Evolutionary conservation across 1,140 invertebrate genomes (phyloP), one percentile per base, ranked within the genome.

Genomic region (Drosophila quadrilineata): DNA sequence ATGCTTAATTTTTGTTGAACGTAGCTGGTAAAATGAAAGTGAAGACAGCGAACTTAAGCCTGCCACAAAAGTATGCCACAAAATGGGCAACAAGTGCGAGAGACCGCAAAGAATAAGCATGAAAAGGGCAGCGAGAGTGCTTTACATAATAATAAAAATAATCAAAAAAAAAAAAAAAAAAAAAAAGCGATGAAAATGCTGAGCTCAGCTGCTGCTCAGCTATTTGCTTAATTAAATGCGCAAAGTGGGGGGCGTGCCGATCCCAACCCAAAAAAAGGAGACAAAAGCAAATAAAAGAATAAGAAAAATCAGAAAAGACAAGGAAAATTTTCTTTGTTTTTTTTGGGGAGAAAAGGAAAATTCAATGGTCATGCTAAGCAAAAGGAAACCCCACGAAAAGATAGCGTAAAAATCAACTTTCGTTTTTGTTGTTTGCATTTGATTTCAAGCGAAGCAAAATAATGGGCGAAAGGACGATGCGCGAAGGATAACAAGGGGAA

Each of bases 151-250:
- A 62, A 58, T 26, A 38, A 63, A 24, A 36, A 35, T 28, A 40
- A 43, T 28, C 46, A 40, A 71, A 63, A 38, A 38, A 8, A 56
- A 56, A 65, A 28, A 46, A 60, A 73, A 24, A 12, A 29, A 63
- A 16, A 17, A 10, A 14, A 29, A 16, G 19, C 8, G 29, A 45
- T 17, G 31, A 52, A 60, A 53, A 57, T 50, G 28, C 28, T 24
- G 16, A 59, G 63, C 49, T 67, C 68, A 71, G 68, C 63, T 59
- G 68, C 71, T 69, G 43, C 49, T 58, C 31, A 12, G 75, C 77
- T 84, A 84, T 82, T 82, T 82, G 77, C 77, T 71, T 82, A 82
- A 82, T 82, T 82, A 82, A 82, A 82, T 82, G 70, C 69, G 49
- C 48, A 63, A 58, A 53, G 26, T 38, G 56, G 28, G 58, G 73